phyloP scores from a whole-genome alignment of 2,888 invertebrate genomes.

The Rhogogaster chlorosoma region DNA sequence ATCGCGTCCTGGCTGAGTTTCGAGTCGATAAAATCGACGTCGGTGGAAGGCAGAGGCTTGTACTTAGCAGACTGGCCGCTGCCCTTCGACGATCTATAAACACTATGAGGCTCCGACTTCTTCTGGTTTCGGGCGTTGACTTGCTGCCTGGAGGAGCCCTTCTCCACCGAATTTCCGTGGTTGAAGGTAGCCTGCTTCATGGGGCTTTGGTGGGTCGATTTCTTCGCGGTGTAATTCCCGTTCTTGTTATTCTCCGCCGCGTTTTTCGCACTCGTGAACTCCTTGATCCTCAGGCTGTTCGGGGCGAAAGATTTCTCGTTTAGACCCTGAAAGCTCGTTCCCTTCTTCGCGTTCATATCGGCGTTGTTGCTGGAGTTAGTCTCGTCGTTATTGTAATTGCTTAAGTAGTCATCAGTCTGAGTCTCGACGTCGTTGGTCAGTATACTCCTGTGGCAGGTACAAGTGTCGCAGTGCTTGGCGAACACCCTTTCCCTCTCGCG shows the following conservation, averaged over 20 bases:
- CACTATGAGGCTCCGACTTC: slow-evolving; percentile 1
- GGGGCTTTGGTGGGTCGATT: not conserved
- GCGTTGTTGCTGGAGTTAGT: not conserved
- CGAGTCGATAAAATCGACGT: slow-evolving; percentile 24
- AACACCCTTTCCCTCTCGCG: slow-evolving; percentile 89
- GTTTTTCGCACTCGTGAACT: not conserved
- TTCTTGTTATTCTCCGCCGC: not conserved
- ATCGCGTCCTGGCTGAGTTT: slow-evolving; percentile 66
- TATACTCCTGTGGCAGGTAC: slow-evolving; percentile 82
- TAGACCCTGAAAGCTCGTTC: slow-evolving; percentile 53
- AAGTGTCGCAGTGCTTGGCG: slow-evolving; percentile 91
- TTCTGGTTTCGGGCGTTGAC: not conserved
- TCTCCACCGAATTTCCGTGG: not conserved
- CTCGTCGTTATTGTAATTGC: slow-evolving; percentile 2
- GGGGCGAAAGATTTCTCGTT: slow-evolving; percentile 54
- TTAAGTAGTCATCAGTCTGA: slow-evolving; percentile 64
- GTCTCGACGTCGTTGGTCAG: slow-evolving; percentile 72
- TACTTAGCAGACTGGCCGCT: not conserved
- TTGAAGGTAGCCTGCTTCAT: slow-evolving; percentile 27
- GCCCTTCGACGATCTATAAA: slow-evolving; percentile 15
- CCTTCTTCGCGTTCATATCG: slow-evolving; percentile 52
- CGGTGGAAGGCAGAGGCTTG: not conserved
- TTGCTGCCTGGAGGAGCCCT: not conserved
- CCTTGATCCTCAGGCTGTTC: not conserved
- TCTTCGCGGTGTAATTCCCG: not conserved